Evolutionary conservation across 2,113 vertebrate species (phyloP), one percentile per base, ranked within the genome.

Genomic region (Bucco capensis): DNA sequence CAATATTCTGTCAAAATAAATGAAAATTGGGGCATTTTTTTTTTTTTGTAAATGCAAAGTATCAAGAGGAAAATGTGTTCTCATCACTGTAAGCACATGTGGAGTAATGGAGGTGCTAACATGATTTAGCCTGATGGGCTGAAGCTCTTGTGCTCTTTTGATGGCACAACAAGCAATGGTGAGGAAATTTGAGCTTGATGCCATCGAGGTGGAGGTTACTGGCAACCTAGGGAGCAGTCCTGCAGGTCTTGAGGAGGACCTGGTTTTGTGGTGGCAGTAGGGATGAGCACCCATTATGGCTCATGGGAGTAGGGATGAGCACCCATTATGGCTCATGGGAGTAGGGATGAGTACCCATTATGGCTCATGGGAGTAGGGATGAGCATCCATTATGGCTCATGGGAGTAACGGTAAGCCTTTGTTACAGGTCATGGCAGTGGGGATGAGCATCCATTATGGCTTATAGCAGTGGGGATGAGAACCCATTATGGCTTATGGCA

Each of bases 1-100:
- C 84, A 37, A 93, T 85, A 90, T 85, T 96, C 91, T 93, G 80
- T 81, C 14, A 89, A 94, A 94, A 95, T 96, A 93, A 82, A 83
- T 78, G 69, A 83, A 96, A 96, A 95, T 73, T 90, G 77, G 90
- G 90, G 71, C 74, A 54, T 56, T 80, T 89, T 37, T 83, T 83
- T 69, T 40, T 75, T 77, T 54, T 40, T 80, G 88, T 71, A 89
- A 92, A 91, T 94, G 72, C 46, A 33, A 89, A 96, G 85, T 31
- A 94, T 72, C 73, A 58, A 86, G 62, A 73, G 60, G 47, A 84
- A 95, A 94, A 72, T 60, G 78, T 35, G 33, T 46, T 94, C 46
- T 94, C 76, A 76, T 66, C 33, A 3, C 56, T 89, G 11, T 22
- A 25, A 90, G 61, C 69, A 75, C 42, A 2, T 5, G 25, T 53